Conservation (phyloP, 2,888 invertebrate genomes). For the Arge pagana region DNA sequence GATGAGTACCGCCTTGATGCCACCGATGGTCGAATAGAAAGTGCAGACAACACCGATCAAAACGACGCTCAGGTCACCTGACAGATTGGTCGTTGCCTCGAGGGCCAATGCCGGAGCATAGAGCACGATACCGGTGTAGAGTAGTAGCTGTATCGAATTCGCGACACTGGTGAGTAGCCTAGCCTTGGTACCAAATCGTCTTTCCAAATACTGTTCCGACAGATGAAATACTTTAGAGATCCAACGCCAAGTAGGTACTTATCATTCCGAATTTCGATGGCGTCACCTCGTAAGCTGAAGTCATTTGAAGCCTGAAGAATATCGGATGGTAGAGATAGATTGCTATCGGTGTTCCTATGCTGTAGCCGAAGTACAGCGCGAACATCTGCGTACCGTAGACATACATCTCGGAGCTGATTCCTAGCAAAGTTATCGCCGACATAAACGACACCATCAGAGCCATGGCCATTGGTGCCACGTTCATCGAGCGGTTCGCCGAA, state of each 20-base stretch:
- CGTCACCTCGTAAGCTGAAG: slow-evolving; percentile 84
- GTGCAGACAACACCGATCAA: slow-evolving; percentile 72
- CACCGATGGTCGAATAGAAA: slow-evolving; percentile 85
- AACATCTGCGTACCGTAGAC: slow-evolving; percentile 81
- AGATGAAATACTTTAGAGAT: slow-evolving; percentile 6
- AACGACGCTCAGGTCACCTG: slow-evolving; percentile 56
- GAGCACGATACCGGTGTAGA: slow-evolving; percentile 65
- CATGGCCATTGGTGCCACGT: slow-evolving; percentile 79
- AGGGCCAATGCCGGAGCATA: slow-evolving; percentile 70
- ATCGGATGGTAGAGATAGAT: slow-evolving; percentile 82
- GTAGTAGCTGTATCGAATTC: slow-evolving; percentile 65
- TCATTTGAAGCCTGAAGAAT: slow-evolving; percentile 79
- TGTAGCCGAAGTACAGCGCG: slow-evolving; percentile 76
- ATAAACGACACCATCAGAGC: slow-evolving; percentile 94
- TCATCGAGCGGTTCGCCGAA: slow-evolving; percentile 80
- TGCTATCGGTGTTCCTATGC: slow-evolving; percentile 76
- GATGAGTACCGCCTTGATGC: slow-evolving; percentile 88
- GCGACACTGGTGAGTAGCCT: slow-evolving; percentile 62
- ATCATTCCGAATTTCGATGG: not conserved
- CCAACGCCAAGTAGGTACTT: not conserved
- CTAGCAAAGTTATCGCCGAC: slow-evolving; percentile 88
- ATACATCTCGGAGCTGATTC: slow-evolving; percentile 87
- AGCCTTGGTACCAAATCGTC: slow-evolving; percentile 62
- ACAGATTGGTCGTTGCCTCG: slow-evolving; percentile 61
- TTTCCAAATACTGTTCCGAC: slow-evolving; percentile 65